A percentile compares a stretch with the other conserved stretches of the same genome.
Evolutionary conservation across 1,140 invertebrate genomes (phyloP).

Genomic region (Sinella curviseta): DNA sequence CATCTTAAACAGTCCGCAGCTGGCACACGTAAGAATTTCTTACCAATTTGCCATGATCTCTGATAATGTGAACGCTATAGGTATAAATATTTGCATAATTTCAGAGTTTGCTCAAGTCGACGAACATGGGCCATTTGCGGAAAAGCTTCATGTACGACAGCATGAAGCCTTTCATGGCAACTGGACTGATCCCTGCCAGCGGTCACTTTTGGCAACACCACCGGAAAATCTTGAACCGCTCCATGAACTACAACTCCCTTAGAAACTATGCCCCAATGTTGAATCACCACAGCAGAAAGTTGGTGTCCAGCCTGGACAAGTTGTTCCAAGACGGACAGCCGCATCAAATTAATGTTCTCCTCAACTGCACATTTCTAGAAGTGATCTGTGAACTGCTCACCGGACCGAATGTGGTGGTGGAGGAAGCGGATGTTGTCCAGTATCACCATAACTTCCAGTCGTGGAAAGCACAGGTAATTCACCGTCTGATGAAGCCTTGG

Average conservation of each 20-base stretch:
- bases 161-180: not conserved
- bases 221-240: not conserved
- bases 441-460: not conserved
- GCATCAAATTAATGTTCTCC: not conserved
- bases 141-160: not conserved
- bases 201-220: constrained; percentile 3
- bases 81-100: not conserved
- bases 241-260: not conserved
- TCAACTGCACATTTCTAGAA: not conserved
- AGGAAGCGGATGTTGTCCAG: not conserved
- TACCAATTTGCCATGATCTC: too few relatives aligned
- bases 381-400: not conserved
- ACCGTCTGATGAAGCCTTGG: not conserved
- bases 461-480: not conserved
- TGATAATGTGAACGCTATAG: too few relatives aligned
- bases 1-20: not conserved
- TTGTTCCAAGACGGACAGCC: not conserved
- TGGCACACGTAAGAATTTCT: not conserved
- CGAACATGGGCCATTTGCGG: not conserved
- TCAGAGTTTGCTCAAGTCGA: not conserved
- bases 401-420: not conserved
- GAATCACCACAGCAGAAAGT: not conserved
- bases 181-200: not conserved
- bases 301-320: not conserved
- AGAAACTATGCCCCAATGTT: not conserved